These are phyloP conservation scores for Dryobota labecula DNA, from an alignment of 2,888 invertebrate species.

Conservation along the genomic window DNA sequence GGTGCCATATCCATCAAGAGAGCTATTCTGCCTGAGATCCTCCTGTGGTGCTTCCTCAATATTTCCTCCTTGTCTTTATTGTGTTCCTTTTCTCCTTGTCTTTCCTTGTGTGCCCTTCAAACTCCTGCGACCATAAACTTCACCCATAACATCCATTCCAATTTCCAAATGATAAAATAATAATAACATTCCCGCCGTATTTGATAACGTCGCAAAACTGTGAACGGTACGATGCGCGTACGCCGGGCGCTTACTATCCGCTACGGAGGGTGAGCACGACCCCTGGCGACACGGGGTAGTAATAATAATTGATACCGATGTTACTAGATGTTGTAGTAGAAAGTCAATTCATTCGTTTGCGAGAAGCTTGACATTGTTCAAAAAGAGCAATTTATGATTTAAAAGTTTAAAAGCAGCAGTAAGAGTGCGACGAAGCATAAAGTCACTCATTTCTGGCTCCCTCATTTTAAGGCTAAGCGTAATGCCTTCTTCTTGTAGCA, in stretches of 20 bases:
- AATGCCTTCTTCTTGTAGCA: too few relatives aligned
- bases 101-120: neutral
- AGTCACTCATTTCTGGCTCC: too few relatives aligned
- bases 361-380: too few relatives aligned
- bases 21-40: too few relatives aligned
- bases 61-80: too few relatives aligned
- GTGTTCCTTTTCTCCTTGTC: too few relatives aligned
- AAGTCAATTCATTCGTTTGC: slow-evolving; percentile 31
- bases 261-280: slow-evolving; percentile 76
- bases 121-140: neutral
- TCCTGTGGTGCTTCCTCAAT: too few relatives aligned
- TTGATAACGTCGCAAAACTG: slow-evolving; percentile 57
- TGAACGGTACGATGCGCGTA: slow-evolving; percentile 66
- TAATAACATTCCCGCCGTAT: slow-evolving; percentile 44
- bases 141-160: slow-evolving; percentile 1
- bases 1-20: neutral
- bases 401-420: too few relatives aligned
- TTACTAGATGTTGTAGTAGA: slow-evolving; percentile 30
- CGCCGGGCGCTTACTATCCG: slow-evolving; percentile 61
- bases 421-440: too few relatives aligned
- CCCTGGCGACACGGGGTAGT: slow-evolving; percentile 51
- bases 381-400: too few relatives aligned
- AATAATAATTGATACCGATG: slow-evolving; percentile 61
- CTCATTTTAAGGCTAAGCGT: too few relatives aligned
- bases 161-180: slow-evolving; percentile 27